phyloP scores from a whole-genome alignment of 2,888 invertebrate species.

The Nymphalis urticae region DNA sequence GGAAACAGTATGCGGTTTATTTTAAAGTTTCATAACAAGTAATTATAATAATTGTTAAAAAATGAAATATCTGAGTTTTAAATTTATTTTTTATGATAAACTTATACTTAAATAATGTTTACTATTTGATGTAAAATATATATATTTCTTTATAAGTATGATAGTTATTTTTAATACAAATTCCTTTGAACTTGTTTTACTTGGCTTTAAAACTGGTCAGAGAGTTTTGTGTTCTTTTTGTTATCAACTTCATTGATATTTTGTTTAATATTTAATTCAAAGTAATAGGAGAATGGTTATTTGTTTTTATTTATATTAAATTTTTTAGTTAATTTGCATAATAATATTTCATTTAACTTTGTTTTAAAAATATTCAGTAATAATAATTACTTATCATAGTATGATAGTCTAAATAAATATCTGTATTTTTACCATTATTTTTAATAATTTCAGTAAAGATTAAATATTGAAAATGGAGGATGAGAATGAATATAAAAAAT shows the following conservation, averaged over 20 bases:
- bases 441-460: conserved; percentile 38
- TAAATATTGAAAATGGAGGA: conserved; percentile 85
- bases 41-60: too few species aligned
- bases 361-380: background rate
- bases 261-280: too few species aligned
- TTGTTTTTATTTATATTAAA: too few species aligned
- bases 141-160: background rate
- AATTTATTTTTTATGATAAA: too few species aligned
- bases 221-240: background rate
- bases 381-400: background rate
- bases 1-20: conserved; percentile 7
- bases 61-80: too few species aligned
- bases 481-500: conserved; percentile 92
- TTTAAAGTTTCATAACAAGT: background rate
- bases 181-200: conserved; percentile 1
- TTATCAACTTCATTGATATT: background rate
- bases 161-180: background rate
- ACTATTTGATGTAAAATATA: background rate
- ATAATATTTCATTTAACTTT: too few species aligned
- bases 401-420: background rate
- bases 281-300: too few species aligned
- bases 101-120: background rate
- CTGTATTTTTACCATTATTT: background rate
- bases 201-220: background rate
- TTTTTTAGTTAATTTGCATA: too few species aligned